Base-by-base conservation (phyloP, 2,797 vertebrate species). In the Crypturellus tataupa region DNA sequence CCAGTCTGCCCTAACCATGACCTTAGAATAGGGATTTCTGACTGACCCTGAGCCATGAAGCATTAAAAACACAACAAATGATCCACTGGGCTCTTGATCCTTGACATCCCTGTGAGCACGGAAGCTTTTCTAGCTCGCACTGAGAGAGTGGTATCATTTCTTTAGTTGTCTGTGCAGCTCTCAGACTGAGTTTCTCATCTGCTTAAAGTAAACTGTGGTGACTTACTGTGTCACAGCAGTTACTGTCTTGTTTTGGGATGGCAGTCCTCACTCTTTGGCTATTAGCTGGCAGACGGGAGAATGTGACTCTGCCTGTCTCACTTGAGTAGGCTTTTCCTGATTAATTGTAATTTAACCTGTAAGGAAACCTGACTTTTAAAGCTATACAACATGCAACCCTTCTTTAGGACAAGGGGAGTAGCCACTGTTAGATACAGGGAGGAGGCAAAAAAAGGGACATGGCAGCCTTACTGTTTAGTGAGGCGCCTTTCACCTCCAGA, bases 51-150 rank as follows among this genome's bases (percentile, higher is more conserved):
- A 83, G 84, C 75, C 78, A 62, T 25, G 75, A 88, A 94, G 94
- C 95, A 97, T 95, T 95, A 94, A 94, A 94, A 97, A 85, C 39
- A 0, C 80, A 96, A 69, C 86, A 92, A 89, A 93, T 93, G 93
- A 95, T 95, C 94, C 91, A 80, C 88, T 78, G 91, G 89, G 95
- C 78, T 89, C 85, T 96, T 92, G 80, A 91, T 93, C 94, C 85
- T 95, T 93, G 86, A 94, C 95, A 90, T 96, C 83, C 58, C 75
- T 89, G 78, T 0, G 17, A 91, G 78, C 27, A 70, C 44, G 87
- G 85, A 56, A 78, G 83, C 71, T 93, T 86, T 94, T 90, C 91
- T 68, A 69, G 80, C 93, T 93, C 68, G 87, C 71, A 62, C 68
- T 39, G 73, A 94, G 60, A 93, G 87, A 94, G 87, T 78, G 83